Conservation (phyloP, 2,113 vertebrate genomes). For the Chaetodon trifascialis region DNA sequence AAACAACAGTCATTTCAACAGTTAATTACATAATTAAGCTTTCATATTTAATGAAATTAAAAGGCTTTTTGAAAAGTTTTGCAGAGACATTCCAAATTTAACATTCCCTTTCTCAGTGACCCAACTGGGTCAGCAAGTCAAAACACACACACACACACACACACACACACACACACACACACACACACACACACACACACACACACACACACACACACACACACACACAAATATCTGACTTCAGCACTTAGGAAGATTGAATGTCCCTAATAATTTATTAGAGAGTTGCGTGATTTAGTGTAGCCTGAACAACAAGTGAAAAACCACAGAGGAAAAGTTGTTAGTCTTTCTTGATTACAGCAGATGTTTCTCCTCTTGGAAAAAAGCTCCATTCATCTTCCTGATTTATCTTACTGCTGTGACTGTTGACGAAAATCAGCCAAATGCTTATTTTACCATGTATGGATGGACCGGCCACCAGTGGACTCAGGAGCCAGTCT, state of each 20-base stretch:
- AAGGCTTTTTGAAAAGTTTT: background rate
- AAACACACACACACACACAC: background rate
- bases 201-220: background rate
- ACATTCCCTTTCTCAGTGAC: background rate
- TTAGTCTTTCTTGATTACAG: slow-evolving; percentile 73
- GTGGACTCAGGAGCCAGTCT: slow-evolving; percentile 48
- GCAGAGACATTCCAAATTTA: background rate
- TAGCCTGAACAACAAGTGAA: slow-evolving; percentile 43
- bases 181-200: slow-evolving; percentile 6
- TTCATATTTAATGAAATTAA: background rate
- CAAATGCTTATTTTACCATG: slow-evolving; percentile 49
- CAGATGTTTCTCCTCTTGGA: slow-evolving; percentile 73
- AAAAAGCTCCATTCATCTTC: slow-evolving; percentile 54
- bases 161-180: background rate
- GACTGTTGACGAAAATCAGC: slow-evolving; percentile 67
- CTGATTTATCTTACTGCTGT: slow-evolving; percentile 61
- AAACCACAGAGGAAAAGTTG: slow-evolving; percentile 46
- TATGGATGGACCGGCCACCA: slow-evolving; percentile 56
- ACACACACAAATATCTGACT: slow-evolving; percentile 24
- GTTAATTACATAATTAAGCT: background rate
- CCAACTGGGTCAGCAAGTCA: background rate
- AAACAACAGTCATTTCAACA: background rate
- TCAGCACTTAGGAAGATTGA: slow-evolving; percentile 17
- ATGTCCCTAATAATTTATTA: slow-evolving; percentile 45
- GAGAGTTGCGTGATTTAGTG: slow-evolving; percentile 47